Evolutionary conservation across 2,797 vertebrate species (phyloP), one percentile per base, ranked within the genome.

Genomic region (Pipistrellus pipistrellus): DNA sequence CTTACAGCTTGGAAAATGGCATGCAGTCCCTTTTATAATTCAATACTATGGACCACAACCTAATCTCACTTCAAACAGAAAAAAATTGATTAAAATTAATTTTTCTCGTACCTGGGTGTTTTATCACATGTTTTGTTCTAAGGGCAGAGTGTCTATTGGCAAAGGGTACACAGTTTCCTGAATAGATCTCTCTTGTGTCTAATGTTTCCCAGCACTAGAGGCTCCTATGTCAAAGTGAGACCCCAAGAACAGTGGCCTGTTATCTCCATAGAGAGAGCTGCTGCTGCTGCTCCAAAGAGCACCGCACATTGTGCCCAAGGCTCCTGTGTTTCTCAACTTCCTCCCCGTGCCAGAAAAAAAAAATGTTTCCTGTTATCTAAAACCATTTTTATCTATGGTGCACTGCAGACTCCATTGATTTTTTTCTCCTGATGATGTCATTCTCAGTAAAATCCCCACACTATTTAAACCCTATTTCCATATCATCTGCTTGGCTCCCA

Each of bases 1-100:
- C 96, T 97, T 73, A 93, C 8, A 72, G 35, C 44, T 46, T 35
- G 68, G 14, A 93, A 86, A 96, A 90, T 32, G 20, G 20, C 0
- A 23, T 57, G 8, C 9, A 48, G 20, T 8, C 48, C 48, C 44
- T 77, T 57, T 48, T 14, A 76, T 62, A 87, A 90, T 27, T n/a
- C 25, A 62, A 80, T n/a, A 38, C 21, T 76, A 66, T 27, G 21
- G 35, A 46, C 7, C 38, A 35, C 9, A 55, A 32, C 87, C 18
- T 78, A 90, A 44, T 41, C 13, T 77, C 15, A 35, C 20, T 76
- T 69, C 46, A 87, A 80, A 38, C 10, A 90, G 23, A 88, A 93
- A 82, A 82, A 78, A 2, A 72, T 38, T 20, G 44, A 57, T 46
- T 66, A 57, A 57, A 38, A 21, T 66, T 48, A 25, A 25, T 46